Evolutionary conservation across 2,113 vertebrate genomes (phyloP).

Genomic region (Gallinago jamesoni): DNA sequence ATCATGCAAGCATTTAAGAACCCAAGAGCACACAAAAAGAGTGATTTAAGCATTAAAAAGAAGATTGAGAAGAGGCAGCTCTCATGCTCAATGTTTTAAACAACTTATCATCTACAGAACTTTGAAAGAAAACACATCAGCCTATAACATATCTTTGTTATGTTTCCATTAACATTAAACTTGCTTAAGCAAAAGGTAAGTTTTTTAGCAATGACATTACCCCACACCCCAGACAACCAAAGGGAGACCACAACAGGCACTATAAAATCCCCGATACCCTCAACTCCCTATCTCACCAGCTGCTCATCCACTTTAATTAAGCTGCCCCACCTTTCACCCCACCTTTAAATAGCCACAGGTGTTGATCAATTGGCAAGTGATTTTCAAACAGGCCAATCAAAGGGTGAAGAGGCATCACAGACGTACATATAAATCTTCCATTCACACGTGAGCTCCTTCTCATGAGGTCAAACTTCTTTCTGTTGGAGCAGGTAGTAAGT

Average conservation of each 20-base stretch:
- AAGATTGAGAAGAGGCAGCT: background rate
- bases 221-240: background rate
- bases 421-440: background rate
- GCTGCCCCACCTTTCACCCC: rapidly evolving
- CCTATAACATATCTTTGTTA: background rate
- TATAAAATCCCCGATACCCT: rapidly evolving
- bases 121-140: background rate
- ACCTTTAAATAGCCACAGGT: background rate
- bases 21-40: rapidly evolving
- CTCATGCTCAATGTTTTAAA: background rate
- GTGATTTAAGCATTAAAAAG: background rate
- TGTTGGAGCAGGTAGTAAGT: background rate
- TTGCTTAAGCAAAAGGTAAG: rapidly evolving
- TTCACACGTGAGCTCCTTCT: rapidly evolving
- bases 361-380: background rate
- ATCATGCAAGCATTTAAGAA: background rate
- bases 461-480: background rate
- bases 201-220: background rate
- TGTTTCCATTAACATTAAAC: rapidly evolving
- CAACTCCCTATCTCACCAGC: background rate
- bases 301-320: rapidly evolving
- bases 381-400: background rate
- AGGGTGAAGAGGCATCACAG: background rate
- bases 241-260: background rate
- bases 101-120: background rate